phyloP scores from a whole-genome alignment of 2,888 invertebrate species.

The Cheilosia pagana region DNA sequence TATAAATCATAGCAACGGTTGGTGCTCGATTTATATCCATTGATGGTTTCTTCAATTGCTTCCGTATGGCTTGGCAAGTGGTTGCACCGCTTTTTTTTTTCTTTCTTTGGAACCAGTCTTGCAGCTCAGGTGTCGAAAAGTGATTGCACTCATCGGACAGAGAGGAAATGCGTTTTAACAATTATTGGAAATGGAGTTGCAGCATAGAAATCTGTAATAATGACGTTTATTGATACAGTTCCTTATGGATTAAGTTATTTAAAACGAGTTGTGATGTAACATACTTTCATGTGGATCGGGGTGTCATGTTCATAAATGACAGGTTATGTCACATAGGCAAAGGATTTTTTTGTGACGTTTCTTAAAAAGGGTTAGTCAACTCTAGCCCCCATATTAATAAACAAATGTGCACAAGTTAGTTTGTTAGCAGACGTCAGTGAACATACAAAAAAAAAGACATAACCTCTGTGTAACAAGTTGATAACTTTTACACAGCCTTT shows the following conservation, averaged over 20 bases:
- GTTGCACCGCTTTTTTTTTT: slow-evolving; percentile 34
- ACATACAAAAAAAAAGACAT: no score
- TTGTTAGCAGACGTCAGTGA: no score
- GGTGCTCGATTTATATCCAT: background rate
- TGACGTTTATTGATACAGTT: background rate
- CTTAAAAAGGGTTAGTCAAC: no score
- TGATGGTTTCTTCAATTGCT: slow-evolving; percentile 29
- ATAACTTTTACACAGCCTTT: no score
- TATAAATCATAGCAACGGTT: background rate
- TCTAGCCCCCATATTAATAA: no score
- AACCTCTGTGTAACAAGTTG: no score
- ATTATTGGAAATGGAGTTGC: slow-evolving; percentile 3
- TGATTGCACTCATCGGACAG: background rate
- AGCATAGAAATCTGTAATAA: slow-evolving; percentile 10
- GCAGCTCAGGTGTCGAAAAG: background rate
- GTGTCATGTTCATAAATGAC: no score
- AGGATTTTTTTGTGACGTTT: no score
- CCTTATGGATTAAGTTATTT: slow-evolving; percentile 10
- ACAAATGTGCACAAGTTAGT: no score
- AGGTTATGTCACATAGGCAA: no score
- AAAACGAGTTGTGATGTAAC: no score
- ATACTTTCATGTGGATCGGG: no score
- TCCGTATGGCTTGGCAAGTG: slow-evolving; percentile 49
- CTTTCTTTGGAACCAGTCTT: slow-evolving; percentile 38
- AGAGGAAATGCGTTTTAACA: slow-evolving; percentile 32